These are phyloP conservation scores for Hartigia nigra DNA, from an alignment of 2,888 invertebrate genomes.

Conservation along the genomic window DNA sequence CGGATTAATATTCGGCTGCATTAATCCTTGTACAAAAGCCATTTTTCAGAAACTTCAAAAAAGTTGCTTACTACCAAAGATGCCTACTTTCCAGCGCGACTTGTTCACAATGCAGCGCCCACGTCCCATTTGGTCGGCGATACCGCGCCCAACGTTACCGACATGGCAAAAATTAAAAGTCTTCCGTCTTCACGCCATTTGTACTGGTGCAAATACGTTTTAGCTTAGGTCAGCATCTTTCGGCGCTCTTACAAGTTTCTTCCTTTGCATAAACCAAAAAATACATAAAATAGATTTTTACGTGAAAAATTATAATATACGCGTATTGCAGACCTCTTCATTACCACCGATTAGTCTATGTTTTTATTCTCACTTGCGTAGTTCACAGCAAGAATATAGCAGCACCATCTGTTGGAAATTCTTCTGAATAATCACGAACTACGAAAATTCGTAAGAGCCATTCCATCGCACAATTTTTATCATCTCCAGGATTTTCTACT, in stretches of 20 bases:
- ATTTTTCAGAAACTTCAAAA: not conserved
- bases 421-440: not conserved
- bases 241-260: not conserved
- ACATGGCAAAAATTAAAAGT: not conserved
- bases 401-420: not conserved
- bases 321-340: not conserved
- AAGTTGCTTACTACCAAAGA: not conserved
- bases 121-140: not conserved
- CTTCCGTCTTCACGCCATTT: not conserved
- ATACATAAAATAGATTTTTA: not conserved
- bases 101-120: not conserved
- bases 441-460: not conserved
- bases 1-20: not conserved
- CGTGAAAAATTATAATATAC: not conserved
- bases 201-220: not conserved
- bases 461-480: not conserved
- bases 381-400: not conserved
- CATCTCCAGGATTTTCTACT: not conserved
- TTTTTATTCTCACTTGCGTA: too few relatives aligned
- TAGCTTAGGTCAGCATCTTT: not conserved
- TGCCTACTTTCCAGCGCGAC: not conserved
- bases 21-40: not conserved
- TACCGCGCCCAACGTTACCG: not conserved
- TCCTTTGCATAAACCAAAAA: not conserved
- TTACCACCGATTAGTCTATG: not conserved